phyloP scores from a whole-genome alignment of 2,113 vertebrate species.

The Podiceps cristatus region DNA sequence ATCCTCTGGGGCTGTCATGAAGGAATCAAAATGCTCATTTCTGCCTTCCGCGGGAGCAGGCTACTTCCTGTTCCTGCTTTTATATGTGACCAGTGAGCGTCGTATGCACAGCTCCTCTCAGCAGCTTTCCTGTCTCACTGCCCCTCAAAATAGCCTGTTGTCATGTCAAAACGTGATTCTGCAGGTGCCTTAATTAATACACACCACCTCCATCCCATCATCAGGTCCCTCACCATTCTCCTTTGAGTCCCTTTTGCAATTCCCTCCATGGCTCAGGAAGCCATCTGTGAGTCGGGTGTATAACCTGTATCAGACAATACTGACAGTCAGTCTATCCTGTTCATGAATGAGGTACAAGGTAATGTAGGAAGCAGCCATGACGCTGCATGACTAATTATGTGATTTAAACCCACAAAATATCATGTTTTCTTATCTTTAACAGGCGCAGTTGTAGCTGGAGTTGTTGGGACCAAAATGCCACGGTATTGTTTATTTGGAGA shows the following conservation, averaged over 20 bases:
- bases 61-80: not conserved
- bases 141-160: not conserved
- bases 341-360: not conserved
- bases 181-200: not conserved
- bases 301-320: not conserved
- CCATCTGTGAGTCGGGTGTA: not conserved
- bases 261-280: not conserved
- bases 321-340: not conserved
- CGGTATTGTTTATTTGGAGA: constrained; percentile 92
- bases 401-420: not conserved
- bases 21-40: not conserved
- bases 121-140: not conserved
- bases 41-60: not conserved
- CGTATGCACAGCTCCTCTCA: not conserved
- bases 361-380: not conserved
- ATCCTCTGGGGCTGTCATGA: not conserved
- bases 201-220: not conserved
- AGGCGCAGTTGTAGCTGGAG: constrained; percentile 90
- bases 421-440: not conserved
- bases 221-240: not conserved
- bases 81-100: not conserved
- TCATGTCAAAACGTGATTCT: not conserved
- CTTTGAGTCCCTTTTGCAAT: not conserved
- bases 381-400: not conserved
- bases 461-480: constrained; percentile 93